A percentile compares a stretch with the other conserved stretches of the same genome.
Conservation (phyloP, 2,888 invertebrate species). For the Empis livida region DNA sequence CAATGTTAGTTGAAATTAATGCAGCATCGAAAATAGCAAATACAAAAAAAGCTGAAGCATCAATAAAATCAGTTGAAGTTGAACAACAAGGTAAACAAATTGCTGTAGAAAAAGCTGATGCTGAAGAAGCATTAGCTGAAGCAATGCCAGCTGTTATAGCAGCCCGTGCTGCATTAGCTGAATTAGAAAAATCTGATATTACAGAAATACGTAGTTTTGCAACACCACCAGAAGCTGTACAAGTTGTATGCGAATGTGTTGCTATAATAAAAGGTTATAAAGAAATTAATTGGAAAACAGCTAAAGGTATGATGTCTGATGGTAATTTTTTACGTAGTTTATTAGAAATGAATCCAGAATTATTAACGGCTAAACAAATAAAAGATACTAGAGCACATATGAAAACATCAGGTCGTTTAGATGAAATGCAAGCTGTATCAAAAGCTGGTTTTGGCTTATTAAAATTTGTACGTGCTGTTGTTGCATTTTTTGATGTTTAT, state of each 20-base stretch:
- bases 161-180: conserved; percentile 64
- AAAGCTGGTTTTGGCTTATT: conserved; percentile 76
- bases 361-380: conserved; percentile 57
- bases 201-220: conserved; percentile 87
- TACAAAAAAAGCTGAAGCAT: conserved; percentile 66
- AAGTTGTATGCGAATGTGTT: conserved; percentile 80
- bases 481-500: conserved; percentile 80
- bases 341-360: conserved; percentile 76
- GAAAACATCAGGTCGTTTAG: conserved; percentile 56
- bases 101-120: conserved; percentile 68
- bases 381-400: conserved; percentile 58
- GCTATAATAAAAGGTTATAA: conserved; percentile 70
- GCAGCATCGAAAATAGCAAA: conserved; percentile 56
- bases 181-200: conserved; percentile 79
- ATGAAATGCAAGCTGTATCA: conserved; percentile 74
- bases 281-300: conserved; percentile 82
- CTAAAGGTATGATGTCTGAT: conserved; percentile 87
- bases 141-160: conserved; percentile 76
- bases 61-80: conserved; percentile 67
- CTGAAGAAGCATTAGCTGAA: conserved; percentile 63
- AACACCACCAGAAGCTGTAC: conserved; percentile 81
- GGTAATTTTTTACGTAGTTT: conserved; percentile 66
- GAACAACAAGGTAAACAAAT: conserved; percentile 71
- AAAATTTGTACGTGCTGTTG: conserved; percentile 73
- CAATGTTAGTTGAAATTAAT: conserved; percentile 62